phyloP scores from a whole-genome alignment of 2,113 vertebrate genomes.

The Toxotes jaculatrix region DNA sequence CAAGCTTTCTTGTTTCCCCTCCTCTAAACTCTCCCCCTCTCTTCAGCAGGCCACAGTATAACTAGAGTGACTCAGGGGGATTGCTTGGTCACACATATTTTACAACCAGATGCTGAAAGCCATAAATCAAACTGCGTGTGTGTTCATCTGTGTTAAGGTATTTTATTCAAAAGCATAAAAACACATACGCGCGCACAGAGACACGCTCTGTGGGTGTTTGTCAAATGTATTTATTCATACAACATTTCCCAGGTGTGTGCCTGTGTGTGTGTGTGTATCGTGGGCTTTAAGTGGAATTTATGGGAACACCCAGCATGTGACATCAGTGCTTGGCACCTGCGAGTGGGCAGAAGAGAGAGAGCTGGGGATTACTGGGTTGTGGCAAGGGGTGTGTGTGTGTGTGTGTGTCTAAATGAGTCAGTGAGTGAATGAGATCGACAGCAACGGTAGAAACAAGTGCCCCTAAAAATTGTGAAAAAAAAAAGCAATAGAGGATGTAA shows the following conservation, averaged over 20 bases:
- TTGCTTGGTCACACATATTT: constrained; percentile 70
- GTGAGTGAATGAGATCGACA: background rate
- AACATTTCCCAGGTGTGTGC: constrained; percentile 53
- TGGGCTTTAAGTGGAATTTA: constrained; percentile 83
- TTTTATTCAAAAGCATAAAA: constrained; percentile 74
- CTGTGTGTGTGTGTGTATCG: constrained; percentile 39
- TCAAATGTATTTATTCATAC: constrained; percentile 66
- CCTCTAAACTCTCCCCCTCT: background rate
- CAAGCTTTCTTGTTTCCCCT: background rate
- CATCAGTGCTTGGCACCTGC: constrained; percentile 83
- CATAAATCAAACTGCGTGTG: constrained; percentile 71
- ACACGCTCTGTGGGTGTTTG: constrained; percentile 58
- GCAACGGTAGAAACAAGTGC: constrained; percentile 76
- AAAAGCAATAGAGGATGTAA: background rate
- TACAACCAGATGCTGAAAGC: constrained; percentile 76
- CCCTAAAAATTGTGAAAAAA: constrained; percentile 43
- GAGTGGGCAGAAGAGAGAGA: constrained; percentile 63
- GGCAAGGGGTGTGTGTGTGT: constrained; percentile 13
- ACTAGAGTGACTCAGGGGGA: constrained; percentile 59
- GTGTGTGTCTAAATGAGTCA: constrained; percentile 4
- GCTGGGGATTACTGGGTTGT: constrained; percentile 67
- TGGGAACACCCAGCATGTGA: constrained; percentile 83
- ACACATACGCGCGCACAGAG: constrained; percentile 53
- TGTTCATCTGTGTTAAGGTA: constrained; percentile 53
- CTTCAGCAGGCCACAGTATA: constrained; percentile 31